These are phyloP conservation scores for Drosophila biarmipes DNA, from an alignment of 1,140 invertebrate species.

Conservation along the genomic window DNA sequence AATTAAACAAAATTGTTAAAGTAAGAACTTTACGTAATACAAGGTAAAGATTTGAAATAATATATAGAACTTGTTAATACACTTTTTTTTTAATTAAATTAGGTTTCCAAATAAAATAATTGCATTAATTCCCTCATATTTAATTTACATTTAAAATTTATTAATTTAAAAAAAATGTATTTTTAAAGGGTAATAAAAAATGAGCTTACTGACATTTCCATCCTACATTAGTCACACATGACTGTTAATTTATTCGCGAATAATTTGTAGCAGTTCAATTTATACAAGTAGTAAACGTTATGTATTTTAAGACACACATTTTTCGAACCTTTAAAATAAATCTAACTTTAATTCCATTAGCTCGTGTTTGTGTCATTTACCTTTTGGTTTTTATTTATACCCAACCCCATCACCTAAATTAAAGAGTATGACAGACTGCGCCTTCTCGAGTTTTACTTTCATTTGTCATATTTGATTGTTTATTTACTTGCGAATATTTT, in stretches of 20 bases:
- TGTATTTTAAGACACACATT: conserved; percentile 1
- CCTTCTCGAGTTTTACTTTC: conserved; percentile 56
- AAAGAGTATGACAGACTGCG: conserved; percentile 48
- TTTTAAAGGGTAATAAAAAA: background rate
- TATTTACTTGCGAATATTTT: conserved; percentile 60
- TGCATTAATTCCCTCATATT: too few species aligned
- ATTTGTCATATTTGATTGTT: conserved; percentile 64
- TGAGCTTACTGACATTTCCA: background rate
- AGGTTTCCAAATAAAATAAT: too few species aligned
- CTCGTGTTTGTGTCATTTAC: conserved; percentile 6
- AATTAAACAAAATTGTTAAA: background rate
- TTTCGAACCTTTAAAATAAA: background rate
- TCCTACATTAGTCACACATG: background rate
- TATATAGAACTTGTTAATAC: background rate
- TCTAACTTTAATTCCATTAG: conserved; percentile 1
- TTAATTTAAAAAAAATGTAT: too few species aligned
- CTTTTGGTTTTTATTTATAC: conserved; percentile 1
- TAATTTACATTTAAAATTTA: background rate
- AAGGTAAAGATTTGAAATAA: background rate
- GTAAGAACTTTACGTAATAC: too few species aligned
- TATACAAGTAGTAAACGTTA: conserved; percentile 6
- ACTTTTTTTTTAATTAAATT: background rate
- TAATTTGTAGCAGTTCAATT: conserved; percentile 12
- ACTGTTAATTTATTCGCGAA: conserved; percentile 1
- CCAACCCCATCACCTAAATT: conserved; percentile 4